A percentile compares a stretch with the other conserved stretches of the same genome.
Evolutionary conservation across 2,797 vertebrate genomes (phyloP).

Genomic region (Cirrhinus molitorella): DNA sequence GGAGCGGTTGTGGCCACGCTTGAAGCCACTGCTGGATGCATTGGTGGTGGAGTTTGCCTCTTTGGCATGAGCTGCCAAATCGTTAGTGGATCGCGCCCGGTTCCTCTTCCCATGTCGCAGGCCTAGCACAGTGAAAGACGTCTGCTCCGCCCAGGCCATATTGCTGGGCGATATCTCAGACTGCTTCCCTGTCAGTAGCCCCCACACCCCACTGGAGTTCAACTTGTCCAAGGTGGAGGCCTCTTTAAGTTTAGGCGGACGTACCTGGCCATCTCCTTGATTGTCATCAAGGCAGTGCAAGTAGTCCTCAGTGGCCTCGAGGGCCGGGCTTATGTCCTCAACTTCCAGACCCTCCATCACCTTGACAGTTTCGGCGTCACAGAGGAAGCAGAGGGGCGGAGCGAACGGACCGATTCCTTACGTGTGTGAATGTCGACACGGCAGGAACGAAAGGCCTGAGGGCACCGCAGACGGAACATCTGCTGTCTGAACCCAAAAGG

Average conservation of each 20-base stretch:
- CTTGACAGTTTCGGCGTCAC: constrained; percentile 29
- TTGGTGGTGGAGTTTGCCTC: constrained; percentile 72
- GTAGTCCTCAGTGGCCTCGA: constrained; percentile 97
- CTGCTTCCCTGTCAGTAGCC: constrained; percentile 74
- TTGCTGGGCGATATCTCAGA: constrained; percentile 74
- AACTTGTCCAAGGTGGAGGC: constrained; percentile 77
- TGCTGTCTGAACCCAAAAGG: constrained; percentile 54
- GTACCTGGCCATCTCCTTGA: constrained; percentile 81
- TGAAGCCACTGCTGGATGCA: constrained; percentile 78
- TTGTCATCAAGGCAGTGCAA: constrained; percentile 86
- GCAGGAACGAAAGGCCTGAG: constrained; percentile 46
- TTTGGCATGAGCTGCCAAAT: constrained; percentile 86
- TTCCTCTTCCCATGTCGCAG: constrained; percentile 88
- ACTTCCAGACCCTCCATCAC: constrained; percentile 90
- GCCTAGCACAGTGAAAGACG: constrained; percentile 83
- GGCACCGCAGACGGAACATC: constrained; percentile 58
- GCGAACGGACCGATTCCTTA: constrained; percentile 1
- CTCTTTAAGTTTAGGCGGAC: constrained; percentile 76
- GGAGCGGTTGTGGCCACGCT: constrained; percentile 91
- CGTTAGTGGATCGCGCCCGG: constrained; percentile 93
- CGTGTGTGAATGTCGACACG: not conserved
- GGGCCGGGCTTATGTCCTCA: constrained; percentile 94
- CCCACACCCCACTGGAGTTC: constrained; percentile 79
- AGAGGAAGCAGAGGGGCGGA: not conserved
- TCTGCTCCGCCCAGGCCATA: constrained; percentile 81